Percentiles rank a stretch among this genome's conserved stretches.
Evolutionary conservation across 2,888 invertebrate species (phyloP).

Genomic region (Drosophila seclusa): DNA sequence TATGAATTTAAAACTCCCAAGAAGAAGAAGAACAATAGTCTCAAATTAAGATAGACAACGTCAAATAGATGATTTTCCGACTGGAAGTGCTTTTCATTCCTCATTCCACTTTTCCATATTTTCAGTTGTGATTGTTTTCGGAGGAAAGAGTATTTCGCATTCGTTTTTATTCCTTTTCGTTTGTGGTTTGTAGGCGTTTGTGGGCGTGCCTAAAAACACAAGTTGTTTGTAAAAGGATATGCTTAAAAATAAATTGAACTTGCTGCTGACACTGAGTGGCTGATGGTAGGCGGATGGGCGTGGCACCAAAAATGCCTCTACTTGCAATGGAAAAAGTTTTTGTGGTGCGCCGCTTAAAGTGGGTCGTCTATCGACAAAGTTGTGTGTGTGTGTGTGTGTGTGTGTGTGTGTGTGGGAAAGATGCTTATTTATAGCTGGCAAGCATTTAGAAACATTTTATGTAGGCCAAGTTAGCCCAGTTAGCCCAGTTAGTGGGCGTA

Average conservation of each 20-base stretch:
- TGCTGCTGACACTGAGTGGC: slow-evolving; percentile 62
- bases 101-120: neutral
- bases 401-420: neutral
- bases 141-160: neutral
- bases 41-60: neutral
- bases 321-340: slow-evolving; percentile 42
- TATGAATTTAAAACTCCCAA: neutral
- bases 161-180: neutral
- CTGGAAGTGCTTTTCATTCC: neutral
- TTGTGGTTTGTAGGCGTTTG: neutral
- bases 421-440: slow-evolving; percentile 67
- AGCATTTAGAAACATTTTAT: slow-evolving; percentile 73
- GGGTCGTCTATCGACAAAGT: slow-evolving; percentile 40
- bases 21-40: neutral
- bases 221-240: slow-evolving; percentile 61
- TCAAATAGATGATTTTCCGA: neutral
- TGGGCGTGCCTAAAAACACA: slow-evolving; percentile 29
- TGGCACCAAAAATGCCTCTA: slow-evolving; percentile 8
- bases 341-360: slow-evolving; percentile 30
- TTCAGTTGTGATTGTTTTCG: neutral
- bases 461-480: slow-evolving; percentile 41
- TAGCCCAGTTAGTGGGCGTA: slow-evolving; percentile 17
- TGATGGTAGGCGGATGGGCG: slow-evolving; percentile 23
- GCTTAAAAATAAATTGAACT: slow-evolving; percentile 77
- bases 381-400: slow-evolving; percentile 20